Evolutionary conservation across 2,113 vertebrate species (phyloP).

Genomic region (Scytalopus superciliaris): DNA sequence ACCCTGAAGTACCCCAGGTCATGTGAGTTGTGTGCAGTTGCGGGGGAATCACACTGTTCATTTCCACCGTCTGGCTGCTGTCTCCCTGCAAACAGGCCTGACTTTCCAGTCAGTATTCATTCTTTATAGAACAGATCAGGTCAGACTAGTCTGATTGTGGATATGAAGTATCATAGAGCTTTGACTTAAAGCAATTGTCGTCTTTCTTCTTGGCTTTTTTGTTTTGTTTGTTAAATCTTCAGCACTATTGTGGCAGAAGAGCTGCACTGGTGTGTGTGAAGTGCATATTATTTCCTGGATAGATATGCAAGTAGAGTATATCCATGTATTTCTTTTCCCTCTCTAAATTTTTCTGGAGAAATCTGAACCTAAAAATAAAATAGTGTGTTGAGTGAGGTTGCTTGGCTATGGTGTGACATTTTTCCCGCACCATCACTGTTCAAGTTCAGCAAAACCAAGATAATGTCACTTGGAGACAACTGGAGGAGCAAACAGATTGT

Average conservation of each 20-base stretch:
- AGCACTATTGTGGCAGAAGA: neutral
- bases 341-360: neutral
- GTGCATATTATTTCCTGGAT: neutral
- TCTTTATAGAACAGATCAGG: neutral
- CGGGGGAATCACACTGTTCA: neutral
- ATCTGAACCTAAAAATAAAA: neutral
- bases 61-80: neutral
- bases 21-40: neutral
- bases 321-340: fast-evolving
- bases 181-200: neutral
- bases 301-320: neutral
- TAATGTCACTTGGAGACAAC: neutral
- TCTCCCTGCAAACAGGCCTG: neutral
- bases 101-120: conserved; percentile 9
- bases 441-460: neutral
- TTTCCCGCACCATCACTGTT: neutral
- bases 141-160: neutral
- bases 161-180: neutral
- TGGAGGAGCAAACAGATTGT: neutral
- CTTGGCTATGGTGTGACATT: fast-evolving
- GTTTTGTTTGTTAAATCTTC: neutral
- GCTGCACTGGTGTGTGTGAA: neutral
- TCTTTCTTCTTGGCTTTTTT: neutral
- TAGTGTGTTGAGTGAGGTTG: neutral
- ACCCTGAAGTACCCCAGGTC: neutral